Conservation (phyloP, 1,140 invertebrate genomes). For the Hypothenemus hampei region DNA sequence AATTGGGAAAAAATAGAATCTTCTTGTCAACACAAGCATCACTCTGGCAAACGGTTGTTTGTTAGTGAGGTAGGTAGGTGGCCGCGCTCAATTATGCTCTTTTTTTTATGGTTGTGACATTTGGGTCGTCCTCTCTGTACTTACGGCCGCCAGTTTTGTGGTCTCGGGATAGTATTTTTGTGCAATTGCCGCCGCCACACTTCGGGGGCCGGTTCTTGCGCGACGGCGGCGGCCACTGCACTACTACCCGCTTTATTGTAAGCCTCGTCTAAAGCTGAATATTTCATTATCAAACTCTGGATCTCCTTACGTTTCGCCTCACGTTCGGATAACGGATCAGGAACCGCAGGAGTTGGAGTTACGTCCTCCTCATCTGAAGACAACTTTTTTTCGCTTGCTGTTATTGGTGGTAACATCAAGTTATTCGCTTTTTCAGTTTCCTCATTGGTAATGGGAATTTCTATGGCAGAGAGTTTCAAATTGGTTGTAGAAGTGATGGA, state of each 20-base stretch:
- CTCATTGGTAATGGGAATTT: slow-evolving; percentile 40
- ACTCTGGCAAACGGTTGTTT: slow-evolving; percentile 27
- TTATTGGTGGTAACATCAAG: slow-evolving; percentile 36
- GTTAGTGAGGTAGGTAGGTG: slow-evolving; percentile 16
- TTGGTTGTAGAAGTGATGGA: slow-evolving; percentile 38
- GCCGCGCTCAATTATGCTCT: slow-evolving; percentile 23
- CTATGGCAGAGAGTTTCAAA: slow-evolving; percentile 48
- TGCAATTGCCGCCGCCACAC: slow-evolving; percentile 33
- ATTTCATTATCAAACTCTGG: slow-evolving; percentile 71
- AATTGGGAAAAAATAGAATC: no score
- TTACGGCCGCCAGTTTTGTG: slow-evolving; percentile 44
- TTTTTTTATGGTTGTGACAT: slow-evolving; percentile 16
- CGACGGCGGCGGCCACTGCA: slow-evolving; percentile 42
- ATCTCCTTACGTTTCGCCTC: slow-evolving; percentile 76
- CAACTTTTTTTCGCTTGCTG: neutral
- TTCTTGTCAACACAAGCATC: slow-evolving; percentile 33
- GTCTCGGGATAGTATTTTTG: slow-evolving; percentile 40
- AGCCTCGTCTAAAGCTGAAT: slow-evolving; percentile 64
- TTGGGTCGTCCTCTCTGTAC: slow-evolving; percentile 35
- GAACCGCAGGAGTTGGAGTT: slow-evolving; percentile 51
- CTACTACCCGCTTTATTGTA: slow-evolving; percentile 51
- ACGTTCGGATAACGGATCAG: slow-evolving; percentile 56
- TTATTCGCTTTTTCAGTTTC: slow-evolving; percentile 4
- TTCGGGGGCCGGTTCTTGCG: slow-evolving; percentile 39
- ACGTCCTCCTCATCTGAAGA: slow-evolving; percentile 49